Percentiles rank a stretch among this genome's conserved stretches.
These are phyloP conservation scores for Calliopsis andreniformis DNA, from an alignment of 1,140 invertebrate species.

Conservation along the genomic window DNA sequence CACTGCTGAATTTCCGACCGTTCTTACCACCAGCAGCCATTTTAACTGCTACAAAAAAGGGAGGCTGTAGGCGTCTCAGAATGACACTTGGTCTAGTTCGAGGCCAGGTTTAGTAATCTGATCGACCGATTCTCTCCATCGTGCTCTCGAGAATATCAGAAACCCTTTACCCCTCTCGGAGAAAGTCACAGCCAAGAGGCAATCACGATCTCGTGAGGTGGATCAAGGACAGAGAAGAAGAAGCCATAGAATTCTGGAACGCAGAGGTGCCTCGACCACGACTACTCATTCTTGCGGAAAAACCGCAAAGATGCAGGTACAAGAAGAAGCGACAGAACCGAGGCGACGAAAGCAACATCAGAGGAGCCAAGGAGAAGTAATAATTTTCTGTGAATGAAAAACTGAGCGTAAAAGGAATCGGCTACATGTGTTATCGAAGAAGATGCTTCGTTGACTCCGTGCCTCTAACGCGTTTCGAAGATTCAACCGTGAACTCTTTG, in stretches of 20 bases:
- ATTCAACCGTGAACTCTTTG: not conserved
- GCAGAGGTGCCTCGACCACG: slow-evolving; percentile 1
- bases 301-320: too few species aligned
- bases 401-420: too few species aligned
- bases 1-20: not conserved
- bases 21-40: not conserved
- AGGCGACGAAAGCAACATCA: not conserved
- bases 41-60: not conserved
- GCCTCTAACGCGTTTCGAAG: not conserved
- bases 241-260: slow-evolving; percentile 16
- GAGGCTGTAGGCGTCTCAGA: not conserved
- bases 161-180: not conserved
- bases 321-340: not conserved
- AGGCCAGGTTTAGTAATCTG: not conserved
- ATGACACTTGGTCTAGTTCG: not conserved
- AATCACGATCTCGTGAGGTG: too few species aligned
- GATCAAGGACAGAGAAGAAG: slow-evolving; percentile 8
- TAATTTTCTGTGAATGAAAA: too few species aligned
- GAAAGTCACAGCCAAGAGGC: not conserved
- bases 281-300: not conserved
- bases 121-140: not conserved
- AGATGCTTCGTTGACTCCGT: too few species aligned
- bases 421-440: too few species aligned
- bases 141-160: not conserved
- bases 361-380: too few species aligned